These are phyloP conservation scores for Melanaphis sacchari DNA, from an alignment of 1,140 invertebrate genomes.

Conservation along the genomic window DNA sequence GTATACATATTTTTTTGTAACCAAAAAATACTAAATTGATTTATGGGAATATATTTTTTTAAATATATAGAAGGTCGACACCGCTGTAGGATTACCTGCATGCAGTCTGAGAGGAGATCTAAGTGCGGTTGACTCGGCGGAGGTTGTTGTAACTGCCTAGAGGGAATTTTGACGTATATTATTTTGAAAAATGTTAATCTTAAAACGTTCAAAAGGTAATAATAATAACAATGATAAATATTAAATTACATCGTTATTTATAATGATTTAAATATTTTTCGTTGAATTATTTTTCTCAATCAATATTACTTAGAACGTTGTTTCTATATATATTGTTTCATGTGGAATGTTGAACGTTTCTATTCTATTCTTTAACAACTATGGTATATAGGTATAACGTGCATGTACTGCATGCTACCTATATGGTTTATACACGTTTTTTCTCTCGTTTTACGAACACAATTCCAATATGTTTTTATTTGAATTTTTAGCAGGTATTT, in stretches of 20 bases:
- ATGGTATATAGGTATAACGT: background rate
- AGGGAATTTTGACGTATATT: conserved; percentile 29
- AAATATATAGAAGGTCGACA: conserved; percentile 7
- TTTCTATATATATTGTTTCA: background rate
- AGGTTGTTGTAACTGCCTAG: conserved; percentile 25
- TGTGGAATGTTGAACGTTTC: background rate
- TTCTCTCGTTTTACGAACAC: background rate
- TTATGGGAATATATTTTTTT: conserved; percentile 43
- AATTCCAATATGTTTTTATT: background rate
- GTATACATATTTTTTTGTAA: conserved; percentile 4
- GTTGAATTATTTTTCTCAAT: background rate
- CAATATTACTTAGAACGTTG: background rate
- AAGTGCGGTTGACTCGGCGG: conserved; percentile 14
- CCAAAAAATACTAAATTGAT: conserved; percentile 46
- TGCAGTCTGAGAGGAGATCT: background rate
- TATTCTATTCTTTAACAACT: background rate
- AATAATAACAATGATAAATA: conserved; percentile 38
- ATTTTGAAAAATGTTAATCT: conserved; percentile 51
- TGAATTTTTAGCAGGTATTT: background rate
- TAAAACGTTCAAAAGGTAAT: background rate
- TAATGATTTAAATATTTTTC: conserved; percentile 25
- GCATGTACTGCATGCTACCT: background rate
- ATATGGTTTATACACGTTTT: background rate
- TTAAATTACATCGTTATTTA: conserved; percentile 24
- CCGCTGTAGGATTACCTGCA: conserved; percentile 3